Base-by-base conservation (phyloP, 2,888 invertebrate species). In the Artemia sinica region DNA sequence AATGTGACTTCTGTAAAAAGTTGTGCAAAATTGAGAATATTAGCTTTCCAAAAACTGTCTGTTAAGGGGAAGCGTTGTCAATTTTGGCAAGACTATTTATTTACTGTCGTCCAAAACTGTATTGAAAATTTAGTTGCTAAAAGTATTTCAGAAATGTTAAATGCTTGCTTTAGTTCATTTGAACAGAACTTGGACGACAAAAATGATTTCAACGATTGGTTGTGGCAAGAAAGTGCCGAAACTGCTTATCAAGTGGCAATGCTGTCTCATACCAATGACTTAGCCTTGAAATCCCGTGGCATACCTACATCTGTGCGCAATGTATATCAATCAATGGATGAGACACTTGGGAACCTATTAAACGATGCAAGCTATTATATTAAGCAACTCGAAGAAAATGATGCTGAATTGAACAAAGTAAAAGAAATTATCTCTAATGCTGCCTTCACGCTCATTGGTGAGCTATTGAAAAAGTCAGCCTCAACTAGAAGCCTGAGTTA, bases 181-280 rank as follows among this genome's bases (percentile, higher is more conserved):
- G 14, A 28, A n/a, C 28, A 18, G 63, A 28, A 58, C n/a, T 18
- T 58, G 28, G 63, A 58, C 9, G 28, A n/a, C 63, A 58, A 28
- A 18, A 28, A 58, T 3, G 63, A 58, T 10, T 58, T 18, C 10
- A 9, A 18, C 8, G 14, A 58, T 8, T 58, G 63, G 63, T 18
- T 58, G 63, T 58, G 63, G 63, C 28, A n/a, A n/a, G 63, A 58
- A 28, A 58, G 63, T 58, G 63, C 63, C n/a, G 63, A 58, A 28
- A 58, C n/a, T 10, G 63, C 63, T 2, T 28, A 58, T 28, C 63
- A 58, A 10, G 63, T 58, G 9, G 63, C 63, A 58, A 8, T 58
- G 14, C 63, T 58, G 9, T 58, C 63, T n/a, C 63, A 58, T 58
- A 58, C 63, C 14, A 58, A 58, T 28, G 63, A 58, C 28, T 11